Base-by-base conservation (phyloP, 2,888 invertebrate genomes). In the Coremacera marginata region DNA sequence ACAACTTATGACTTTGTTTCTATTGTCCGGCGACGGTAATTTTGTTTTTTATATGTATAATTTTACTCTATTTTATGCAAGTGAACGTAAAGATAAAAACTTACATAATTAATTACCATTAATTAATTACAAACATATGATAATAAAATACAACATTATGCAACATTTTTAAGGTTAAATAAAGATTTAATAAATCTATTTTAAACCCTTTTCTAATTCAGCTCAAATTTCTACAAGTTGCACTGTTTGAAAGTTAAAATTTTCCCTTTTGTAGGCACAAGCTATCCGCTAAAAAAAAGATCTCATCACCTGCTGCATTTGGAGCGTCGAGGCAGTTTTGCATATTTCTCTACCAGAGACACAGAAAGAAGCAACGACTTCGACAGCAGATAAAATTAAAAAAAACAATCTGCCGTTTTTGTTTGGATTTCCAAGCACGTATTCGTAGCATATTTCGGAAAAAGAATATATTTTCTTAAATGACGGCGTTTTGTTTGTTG, bases 271-370 rank as follows among this genome's bases (percentile, higher is more conserved):
- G n/a, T n/a, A n/a, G n/a, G n/a, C n/a, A n/a, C n/a, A n/a, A n/a
- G n/a, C n/a, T n/a, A n/a, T 31, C 31, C 5, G 31, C 37, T 37
- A 7, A 37, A 4, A 5, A 1, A 57, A 16, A 19, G 22, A 22
- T 16, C 8, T 22, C 22, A 2, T 57, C 57, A 9, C 22, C 37
- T 37, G 8, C 37, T 5, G 7, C 37, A 1, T 7, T 8, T 8
- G 8, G 7, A 37, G 8, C 1, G 37, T 37, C 37, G 5, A 3
- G 31, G 31, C 31, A 51, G 25, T 49, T 49, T 81, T 84, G 87
- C 87, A 86, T 86, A 86, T 86, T 86, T 85, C 81, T 79, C 79
- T 86, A 87, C 83, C 87, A 86, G 86, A 31, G 76, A 79, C 80
- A 19, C 87, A 87, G 86, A 82, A 74, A 76, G 74, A 76, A 74